phyloP scores from a whole-genome alignment of 2,113 vertebrate species.

The Cinclus cinclus region DNA sequence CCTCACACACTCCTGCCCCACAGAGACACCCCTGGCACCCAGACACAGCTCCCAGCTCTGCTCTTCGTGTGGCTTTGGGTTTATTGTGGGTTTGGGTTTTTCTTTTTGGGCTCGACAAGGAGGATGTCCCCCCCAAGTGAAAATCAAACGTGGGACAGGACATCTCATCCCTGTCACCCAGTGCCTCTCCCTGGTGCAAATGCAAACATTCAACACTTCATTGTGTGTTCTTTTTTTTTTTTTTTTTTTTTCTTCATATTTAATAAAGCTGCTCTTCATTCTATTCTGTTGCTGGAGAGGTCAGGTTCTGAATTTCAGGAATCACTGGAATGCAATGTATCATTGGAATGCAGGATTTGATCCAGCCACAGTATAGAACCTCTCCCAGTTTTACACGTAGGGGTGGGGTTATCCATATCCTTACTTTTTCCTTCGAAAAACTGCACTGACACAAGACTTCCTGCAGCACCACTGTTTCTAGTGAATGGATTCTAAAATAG shows the following conservation, averaged over 20 bases:
- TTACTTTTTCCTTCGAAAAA: neutral
- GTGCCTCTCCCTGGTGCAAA: constrained; percentile 15
- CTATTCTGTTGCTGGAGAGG: constrained; percentile 67
- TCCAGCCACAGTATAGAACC: constrained; percentile 67
- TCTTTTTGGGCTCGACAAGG: neutral
- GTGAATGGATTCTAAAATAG: constrained; percentile 59
- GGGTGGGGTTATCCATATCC: constrained; percentile 25
- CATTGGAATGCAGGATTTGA: constrained; percentile 33
- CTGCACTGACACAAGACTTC: constrained; percentile 33
- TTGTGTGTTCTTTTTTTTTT: neutral
- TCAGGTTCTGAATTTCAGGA: constrained; percentile 45
- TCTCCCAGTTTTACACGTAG: neutral
- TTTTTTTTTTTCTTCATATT: neutral
- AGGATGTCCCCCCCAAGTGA: neutral
- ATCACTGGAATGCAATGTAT: neutral
- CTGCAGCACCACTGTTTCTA: constrained; percentile 71
- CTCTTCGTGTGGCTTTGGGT: accelerated
- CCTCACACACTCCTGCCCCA: accelerated
- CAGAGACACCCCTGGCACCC: accelerated
- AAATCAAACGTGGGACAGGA: neutral
- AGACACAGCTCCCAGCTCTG: accelerated
- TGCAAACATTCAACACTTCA: constrained; percentile 41
- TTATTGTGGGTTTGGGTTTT: accelerated
- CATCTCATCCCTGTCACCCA: neutral
- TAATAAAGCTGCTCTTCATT: constrained; percentile 60